Percentiles rank a stretch among this genome's conserved stretches.
These are phyloP conservation scores for Tetranychus truncatus DNA, from an alignment of 2,888 invertebrate genomes.

Conservation along the genomic window DNA sequence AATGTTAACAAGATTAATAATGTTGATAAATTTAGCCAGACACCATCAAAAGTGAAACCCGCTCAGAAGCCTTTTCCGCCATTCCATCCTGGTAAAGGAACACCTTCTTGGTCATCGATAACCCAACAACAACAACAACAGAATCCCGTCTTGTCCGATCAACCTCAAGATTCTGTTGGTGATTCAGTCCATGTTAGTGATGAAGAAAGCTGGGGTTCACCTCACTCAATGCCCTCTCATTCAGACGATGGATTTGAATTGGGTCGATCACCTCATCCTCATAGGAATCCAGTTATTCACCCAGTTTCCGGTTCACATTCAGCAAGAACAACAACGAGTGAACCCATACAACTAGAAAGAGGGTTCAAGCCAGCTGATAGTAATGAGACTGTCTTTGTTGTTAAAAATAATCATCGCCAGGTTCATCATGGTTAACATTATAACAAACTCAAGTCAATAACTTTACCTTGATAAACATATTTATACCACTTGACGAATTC, in stretches of 20 bases:
- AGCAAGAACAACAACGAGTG: not conserved
- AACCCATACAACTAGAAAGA: not conserved
- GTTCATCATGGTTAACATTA: not conserved
- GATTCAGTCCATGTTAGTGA: not conserved
- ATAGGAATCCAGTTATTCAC: not conserved
- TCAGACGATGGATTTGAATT: not conserved
- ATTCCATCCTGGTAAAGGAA: not conserved
- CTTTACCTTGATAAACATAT: too few species aligned
- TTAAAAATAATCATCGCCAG: not conserved
- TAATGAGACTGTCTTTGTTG: not conserved
- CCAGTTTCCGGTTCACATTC: not conserved
- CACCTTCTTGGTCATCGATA: not conserved
- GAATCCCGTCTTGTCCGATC: not conserved
- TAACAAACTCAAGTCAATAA: not conserved
- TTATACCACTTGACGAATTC: too few species aligned
- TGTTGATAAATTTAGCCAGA: not conserved
- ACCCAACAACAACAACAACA: not conserved
- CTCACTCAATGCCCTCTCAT: not conserved
- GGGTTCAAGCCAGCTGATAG: not conserved
- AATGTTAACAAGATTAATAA: not conserved
- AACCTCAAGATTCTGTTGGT: not conserved
- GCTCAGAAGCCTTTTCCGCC: not conserved
- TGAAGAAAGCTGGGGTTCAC: not conserved
- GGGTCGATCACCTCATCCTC: conserved; percentile 1
- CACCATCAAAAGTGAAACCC: not conserved